These are phyloP conservation scores for Glaucidium brasilianum DNA, from an alignment of 2,113 vertebrate genomes.

Conservation along the genomic window DNA sequence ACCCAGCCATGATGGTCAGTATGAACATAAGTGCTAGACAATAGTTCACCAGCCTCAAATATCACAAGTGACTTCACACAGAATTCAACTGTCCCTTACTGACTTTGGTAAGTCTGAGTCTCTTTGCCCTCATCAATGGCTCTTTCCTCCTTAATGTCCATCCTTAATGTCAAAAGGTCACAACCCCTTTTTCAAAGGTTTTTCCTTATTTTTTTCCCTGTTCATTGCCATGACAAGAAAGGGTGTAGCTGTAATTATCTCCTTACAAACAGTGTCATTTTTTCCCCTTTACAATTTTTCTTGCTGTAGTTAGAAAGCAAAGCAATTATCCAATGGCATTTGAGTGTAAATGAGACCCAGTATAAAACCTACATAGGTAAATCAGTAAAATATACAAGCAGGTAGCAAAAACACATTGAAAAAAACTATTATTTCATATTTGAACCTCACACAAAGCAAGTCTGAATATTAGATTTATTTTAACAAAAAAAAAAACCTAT, in stretches of 20 bases:
- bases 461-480: background rate
- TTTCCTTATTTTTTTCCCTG: fast-evolving
- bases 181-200: background rate
- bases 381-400: background rate
- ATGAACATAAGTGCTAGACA: background rate
- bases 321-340: background rate
- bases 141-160: background rate
- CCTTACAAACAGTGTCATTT: background rate
- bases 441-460: background rate
- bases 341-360: background rate
- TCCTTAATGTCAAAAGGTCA: background rate
- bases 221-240: background rate
- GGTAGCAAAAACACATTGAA: background rate
- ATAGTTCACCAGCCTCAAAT: background rate
- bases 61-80: background rate
- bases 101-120: background rate
- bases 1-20: fast-evolving
- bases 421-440: background rate
- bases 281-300: background rate
- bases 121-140: background rate
- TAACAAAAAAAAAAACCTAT: background rate
- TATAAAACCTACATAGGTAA: background rate
- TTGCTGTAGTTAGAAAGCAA: background rate
- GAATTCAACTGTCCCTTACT: background rate
- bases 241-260: background rate